Base-by-base conservation (phyloP, 1,140 invertebrate genomes). In the Diorhabda sublineata region DNA sequence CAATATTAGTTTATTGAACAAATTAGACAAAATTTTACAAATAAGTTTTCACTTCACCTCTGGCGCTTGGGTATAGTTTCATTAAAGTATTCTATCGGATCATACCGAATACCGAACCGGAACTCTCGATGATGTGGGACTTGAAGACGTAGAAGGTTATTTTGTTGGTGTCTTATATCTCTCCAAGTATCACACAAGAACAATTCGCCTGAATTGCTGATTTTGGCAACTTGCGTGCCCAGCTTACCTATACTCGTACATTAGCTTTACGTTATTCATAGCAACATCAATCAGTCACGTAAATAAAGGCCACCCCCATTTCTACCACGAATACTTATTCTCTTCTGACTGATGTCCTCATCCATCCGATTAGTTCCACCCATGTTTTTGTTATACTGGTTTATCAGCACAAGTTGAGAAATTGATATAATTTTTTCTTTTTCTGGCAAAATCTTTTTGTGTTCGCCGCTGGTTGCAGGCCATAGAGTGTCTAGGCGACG, bases 301-400 rank as follows among this genome's bases (percentile, higher is more conserved):
- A 42, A 41, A 43, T 43, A 62, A 43, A 2, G 61, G 43, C 61
- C 61, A 45, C 5, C 47, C 57, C 60, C 59, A 62, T 26, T 67
- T 68, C 42, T 68, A 52, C 26, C 61, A 11, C 59, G 45, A 8
- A 68, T 5, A 5, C 59, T 56, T 52, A 41, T 68, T 52, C 60
- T 62, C 7, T 52, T 57, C 26, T 62, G 8, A 8, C 59, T 60
- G 8, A 68, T 47, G 58, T 68, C 57, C 52, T 68, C 0, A 56
- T 68, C 60, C 67, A 68, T 68, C 4, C 41, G 45, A 68, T 68
- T 47, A 9, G 60, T 68, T 41, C 61, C 67, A 11, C 59, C 60
- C 67, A 58, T 68, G 5, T 62, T 62, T 61, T 57, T 9, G 47
- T 68, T 68, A 47, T 63, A n/a, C 8, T 26, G 42, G 11, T 26